Evolutionary conservation across 2,113 vertebrate species (phyloP).

Genomic region (Neotragus pygmaeus): DNA sequence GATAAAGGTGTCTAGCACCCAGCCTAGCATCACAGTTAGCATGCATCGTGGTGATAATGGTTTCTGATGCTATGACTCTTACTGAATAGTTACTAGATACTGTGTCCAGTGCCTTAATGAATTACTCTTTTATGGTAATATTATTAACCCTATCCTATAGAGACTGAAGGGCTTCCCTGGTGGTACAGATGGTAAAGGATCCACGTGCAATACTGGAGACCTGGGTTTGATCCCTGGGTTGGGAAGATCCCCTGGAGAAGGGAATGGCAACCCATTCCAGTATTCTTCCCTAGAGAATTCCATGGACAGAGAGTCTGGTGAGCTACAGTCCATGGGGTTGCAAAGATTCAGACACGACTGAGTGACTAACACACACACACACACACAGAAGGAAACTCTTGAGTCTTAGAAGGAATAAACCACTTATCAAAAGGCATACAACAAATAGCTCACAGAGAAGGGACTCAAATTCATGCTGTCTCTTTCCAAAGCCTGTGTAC

Average conservation of each 20-base stretch:
- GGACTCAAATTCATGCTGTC: not conserved
- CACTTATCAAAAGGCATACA: not conserved
- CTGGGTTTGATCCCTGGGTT: not conserved
- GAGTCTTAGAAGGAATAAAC: not conserved
- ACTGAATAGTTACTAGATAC: not conserved
- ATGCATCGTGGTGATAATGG: not conserved
- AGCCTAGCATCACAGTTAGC: not conserved
- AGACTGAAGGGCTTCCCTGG: not conserved
- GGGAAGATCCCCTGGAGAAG: not conserved
- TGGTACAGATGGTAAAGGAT: not conserved
- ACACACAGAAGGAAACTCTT: not conserved
- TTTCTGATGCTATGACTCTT: not conserved
- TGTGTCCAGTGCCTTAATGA: not conserved
- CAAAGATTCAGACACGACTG: not conserved
- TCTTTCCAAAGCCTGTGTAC: not conserved
- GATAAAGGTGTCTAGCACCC: not conserved
- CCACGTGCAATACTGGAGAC: rapidly evolving
- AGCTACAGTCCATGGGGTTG: not conserved
- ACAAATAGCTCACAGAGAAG: not conserved
- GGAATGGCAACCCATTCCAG: not conserved
- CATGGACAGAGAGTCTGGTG: not conserved
- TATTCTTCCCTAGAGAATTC: not conserved
- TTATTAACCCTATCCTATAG: no score
- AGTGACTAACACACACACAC: not conserved
- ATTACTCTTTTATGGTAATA: not conserved